Conservation (phyloP, 2,888 invertebrate species). For the Phaedon cochleariae region DNA sequence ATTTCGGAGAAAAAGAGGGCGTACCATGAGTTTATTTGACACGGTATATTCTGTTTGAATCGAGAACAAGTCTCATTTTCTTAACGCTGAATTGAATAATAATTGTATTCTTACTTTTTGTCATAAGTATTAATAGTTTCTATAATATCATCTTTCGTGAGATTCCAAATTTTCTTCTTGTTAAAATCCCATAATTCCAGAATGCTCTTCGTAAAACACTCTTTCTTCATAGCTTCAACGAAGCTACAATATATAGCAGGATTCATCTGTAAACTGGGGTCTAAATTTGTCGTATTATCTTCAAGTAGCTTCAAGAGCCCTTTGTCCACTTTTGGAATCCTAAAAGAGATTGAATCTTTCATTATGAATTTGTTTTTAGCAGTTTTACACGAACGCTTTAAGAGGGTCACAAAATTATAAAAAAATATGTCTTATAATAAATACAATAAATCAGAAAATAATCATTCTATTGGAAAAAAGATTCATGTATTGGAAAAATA, state of each 20-base stretch:
- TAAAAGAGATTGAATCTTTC: constrained; percentile 34
- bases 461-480: no score
- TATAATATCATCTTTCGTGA: constrained; percentile 71
- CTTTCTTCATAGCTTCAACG: constrained; percentile 68
- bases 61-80: no score
- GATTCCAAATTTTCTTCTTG: constrained; percentile 62
- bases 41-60: no score
- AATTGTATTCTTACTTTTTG: constrained; percentile 60
- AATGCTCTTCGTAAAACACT: constrained; percentile 72
- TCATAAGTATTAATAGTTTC: constrained; percentile 68
- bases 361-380: no score
- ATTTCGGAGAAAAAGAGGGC: no score
- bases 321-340: constrained; percentile 50
- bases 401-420: no score
- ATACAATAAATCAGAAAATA: no score
- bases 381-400: no score
- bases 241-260: constrained; percentile 71
- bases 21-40: no score
- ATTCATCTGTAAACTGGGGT: constrained; percentile 68
- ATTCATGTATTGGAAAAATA: no score
- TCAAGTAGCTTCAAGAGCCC: constrained; percentile 40
- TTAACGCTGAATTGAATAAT: no score
- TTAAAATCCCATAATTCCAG: constrained; percentile 77
- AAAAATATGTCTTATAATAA: no score
- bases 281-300: constrained; percentile 49